Evolutionary conservation across 1,140 invertebrate genomes (phyloP), one percentile per base, ranked within the genome.

Genomic region (Psilanteris sp.): DNA sequence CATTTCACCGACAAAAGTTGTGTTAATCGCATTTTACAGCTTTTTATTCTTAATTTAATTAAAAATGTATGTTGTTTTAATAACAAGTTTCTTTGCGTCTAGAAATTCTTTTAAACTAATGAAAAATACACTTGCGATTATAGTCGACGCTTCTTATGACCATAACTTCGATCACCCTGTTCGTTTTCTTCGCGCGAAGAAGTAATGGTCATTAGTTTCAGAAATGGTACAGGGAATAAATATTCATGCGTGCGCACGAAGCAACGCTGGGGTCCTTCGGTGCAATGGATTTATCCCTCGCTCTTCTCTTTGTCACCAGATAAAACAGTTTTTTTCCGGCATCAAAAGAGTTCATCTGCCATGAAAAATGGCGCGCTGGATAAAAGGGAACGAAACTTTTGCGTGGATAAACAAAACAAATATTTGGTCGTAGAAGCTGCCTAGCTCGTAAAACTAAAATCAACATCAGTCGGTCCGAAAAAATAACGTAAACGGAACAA

Each of bases 271-370:
- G 0, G 27, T 66, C 9, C 46, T 52, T 61, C 55, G 27, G 37
- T 29, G 55, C 62, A 68, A 55, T 22, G 62, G 55, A 75, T 75
- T 62, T 54, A 36, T 75, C 54, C 48, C 41, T 41, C 36, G 37
- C 44, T 50, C 18, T 46, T 62, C 62, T 61, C 55, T 74, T 74
- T 68, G 62, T 68, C 62, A 68, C 55, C 43, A 39, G 50, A 76
- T 75, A 62, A 76, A 76, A 76, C 32, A 37, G 31, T 57, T 70
- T 76, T 64, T 46, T 32, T 10, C 41, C 5, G 10, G 39, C 46
- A 37, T 76, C 64, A 76, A 70, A 68, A 68, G 64, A 76, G 57
- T 70, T 48, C 57, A 43, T 70, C 57, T 37, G 52, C 29, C 61
- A 59, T 71, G 66, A 77, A 70, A 77, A 70, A 77, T 70, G 39